Conservation (phyloP, 2,888 invertebrate species). For the Erpobdella octoculata region DNA sequence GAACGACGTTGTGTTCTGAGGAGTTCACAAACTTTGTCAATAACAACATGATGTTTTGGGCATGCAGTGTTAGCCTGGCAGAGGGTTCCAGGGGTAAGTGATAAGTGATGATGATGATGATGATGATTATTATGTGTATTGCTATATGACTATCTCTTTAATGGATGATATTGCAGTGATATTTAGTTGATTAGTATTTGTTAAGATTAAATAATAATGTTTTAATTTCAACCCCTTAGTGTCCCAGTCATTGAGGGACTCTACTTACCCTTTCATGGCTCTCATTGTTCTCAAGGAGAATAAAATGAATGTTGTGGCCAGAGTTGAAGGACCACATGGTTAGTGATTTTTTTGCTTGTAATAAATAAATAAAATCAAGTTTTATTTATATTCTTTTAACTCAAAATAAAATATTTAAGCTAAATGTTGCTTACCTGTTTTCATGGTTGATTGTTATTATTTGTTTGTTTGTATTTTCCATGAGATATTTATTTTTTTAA, state of each 20-base stretch:
- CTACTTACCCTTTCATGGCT: slow-evolving; percentile 77
- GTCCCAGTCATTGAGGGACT: slow-evolving; percentile 74
- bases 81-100: slow-evolving; percentile 71
- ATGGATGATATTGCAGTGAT: neutral
- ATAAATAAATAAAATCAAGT: too few species aligned
- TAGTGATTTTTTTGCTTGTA: slow-evolving; percentile 32
- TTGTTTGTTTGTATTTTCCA: too few species aligned
- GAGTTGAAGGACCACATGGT: slow-evolving; percentile 76
- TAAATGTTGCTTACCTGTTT: too few species aligned
- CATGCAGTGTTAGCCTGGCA: slow-evolving; percentile 74
- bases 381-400: too few species aligned
- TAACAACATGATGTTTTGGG: slow-evolving; percentile 68
- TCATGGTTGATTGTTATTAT: too few species aligned
- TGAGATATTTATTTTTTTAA: too few species aligned
- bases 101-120: neutral
- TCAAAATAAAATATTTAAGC: too few species aligned
- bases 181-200: neutral
- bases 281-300: slow-evolving; percentile 81
- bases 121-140: neutral
- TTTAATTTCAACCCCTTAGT: slow-evolving; percentile 55
- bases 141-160: neutral
- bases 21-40: slow-evolving; percentile 22
- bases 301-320: slow-evolving; percentile 81
- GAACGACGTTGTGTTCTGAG: slow-evolving; percentile 8
- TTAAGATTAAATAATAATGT: neutral